A percentile compares a stretch with the other conserved stretches of the same genome.
Evolutionary conservation across 1,140 invertebrate species (phyloP).

Genomic region (Anoplolepis gracilipes): DNA sequence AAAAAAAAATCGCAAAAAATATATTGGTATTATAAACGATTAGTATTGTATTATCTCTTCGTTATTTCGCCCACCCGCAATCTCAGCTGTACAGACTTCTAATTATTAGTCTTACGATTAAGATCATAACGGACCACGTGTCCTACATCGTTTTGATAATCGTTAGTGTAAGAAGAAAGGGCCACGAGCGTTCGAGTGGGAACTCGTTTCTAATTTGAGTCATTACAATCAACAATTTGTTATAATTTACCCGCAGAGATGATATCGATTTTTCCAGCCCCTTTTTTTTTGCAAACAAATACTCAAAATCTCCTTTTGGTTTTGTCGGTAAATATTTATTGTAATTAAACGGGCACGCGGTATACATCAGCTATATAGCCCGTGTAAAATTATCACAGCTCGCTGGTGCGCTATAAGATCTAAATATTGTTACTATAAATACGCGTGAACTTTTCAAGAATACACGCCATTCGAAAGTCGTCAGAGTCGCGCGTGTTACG

Average conservation of each 20-base stretch:
- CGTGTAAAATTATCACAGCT: slow-evolving; percentile 45
- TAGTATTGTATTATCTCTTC: slow-evolving; percentile 30
- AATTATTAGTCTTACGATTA: slow-evolving; percentile 20
- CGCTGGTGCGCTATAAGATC: slow-evolving; percentile 33
- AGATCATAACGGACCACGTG: neutral
- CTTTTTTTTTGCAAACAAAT: neutral
- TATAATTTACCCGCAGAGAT: neutral
- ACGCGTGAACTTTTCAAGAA: slow-evolving; percentile 31
- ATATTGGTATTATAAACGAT: slow-evolving; percentile 83
- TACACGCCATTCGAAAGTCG: slow-evolving; percentile 16
- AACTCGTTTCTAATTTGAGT: neutral
- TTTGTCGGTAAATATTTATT: slow-evolving; percentile 31
- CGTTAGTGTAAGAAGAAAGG: neutral
- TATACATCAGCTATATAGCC: neutral
- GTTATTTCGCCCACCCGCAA: slow-evolving; percentile 44
- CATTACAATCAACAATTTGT: neutral
- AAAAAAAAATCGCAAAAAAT: slow-evolving; percentile 78
- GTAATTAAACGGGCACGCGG: neutral
- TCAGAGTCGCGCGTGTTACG: slow-evolving; percentile 13
- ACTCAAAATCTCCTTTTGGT: neutral
- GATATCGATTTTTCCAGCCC: neutral
- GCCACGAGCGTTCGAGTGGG: neutral
- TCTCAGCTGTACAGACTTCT: slow-evolving; percentile 18
- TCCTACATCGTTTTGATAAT: neutral
- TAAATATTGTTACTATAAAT: slow-evolving; percentile 44